phyloP scores from a whole-genome alignment of 2,888 invertebrate species.

The Xiphydria camelus region DNA sequence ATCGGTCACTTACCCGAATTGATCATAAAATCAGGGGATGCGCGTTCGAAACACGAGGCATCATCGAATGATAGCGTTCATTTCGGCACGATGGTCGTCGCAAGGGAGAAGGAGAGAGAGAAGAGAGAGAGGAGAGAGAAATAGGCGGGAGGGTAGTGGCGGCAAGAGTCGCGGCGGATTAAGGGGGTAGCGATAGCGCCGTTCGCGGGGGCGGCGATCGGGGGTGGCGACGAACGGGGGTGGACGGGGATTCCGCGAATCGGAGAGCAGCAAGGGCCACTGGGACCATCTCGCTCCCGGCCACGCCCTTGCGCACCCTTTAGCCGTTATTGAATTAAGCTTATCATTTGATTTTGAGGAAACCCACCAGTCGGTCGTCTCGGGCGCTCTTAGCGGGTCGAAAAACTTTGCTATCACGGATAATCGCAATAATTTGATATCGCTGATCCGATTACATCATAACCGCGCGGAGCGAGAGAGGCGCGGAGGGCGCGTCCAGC shows the following conservation, averaged over 20 bases:
- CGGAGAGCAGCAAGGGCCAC: conserved; percentile 8
- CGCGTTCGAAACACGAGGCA: conserved; percentile 31
- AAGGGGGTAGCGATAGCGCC: conserved; percentile 24
- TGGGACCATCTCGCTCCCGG: conserved; percentile 17
- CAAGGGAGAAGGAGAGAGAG: neutral
- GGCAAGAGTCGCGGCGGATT: conserved; percentile 16
- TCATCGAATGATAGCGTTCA: conserved; percentile 47
- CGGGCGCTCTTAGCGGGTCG: conserved; percentile 54
- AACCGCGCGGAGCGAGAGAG: conserved; percentile 27
- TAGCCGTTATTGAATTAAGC: conserved; percentile 57
- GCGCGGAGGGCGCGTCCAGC: conserved; percentile 12
- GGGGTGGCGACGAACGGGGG: conserved; percentile 9
- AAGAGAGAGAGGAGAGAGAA: neutral
- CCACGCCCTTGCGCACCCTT: conserved; percentile 37
- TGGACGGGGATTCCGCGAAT: conserved; percentile 3
- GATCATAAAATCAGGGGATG: conserved; percentile 40
- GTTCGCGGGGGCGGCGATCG: conserved; percentile 11
- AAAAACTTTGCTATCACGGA: conserved; percentile 54
- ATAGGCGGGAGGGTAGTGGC: neutral
- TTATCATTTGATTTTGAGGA: conserved; percentile 59
- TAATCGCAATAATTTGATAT: conserved; percentile 58
- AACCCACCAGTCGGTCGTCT: conserved; percentile 57
- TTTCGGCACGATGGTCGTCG: conserved; percentile 21
- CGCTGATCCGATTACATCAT: conserved; percentile 55
- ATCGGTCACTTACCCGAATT: conserved; percentile 8